Conservation (phyloP, 2,888 invertebrate genomes). For the Carterocephalus palaemon region DNA sequence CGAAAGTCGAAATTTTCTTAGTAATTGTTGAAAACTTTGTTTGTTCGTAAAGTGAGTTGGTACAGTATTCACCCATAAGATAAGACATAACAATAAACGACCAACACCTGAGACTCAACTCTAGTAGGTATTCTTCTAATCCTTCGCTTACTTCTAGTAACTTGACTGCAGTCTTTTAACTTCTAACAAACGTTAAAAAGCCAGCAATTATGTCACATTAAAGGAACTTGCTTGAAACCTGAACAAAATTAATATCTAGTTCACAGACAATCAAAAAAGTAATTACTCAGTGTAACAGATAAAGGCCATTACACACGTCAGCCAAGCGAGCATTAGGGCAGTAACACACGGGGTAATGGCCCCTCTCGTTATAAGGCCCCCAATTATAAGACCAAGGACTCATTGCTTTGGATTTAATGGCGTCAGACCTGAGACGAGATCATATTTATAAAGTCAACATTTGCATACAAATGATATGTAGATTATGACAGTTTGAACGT, state of each 20-base stretch:
- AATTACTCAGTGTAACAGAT: slow-evolving; percentile 31
- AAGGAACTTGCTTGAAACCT: slow-evolving; percentile 1
- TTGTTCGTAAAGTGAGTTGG: too few species aligned
- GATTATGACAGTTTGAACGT: slow-evolving; percentile 22
- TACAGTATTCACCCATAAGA: too few species aligned
- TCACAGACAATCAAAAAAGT: slow-evolving; percentile 22
- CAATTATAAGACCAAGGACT: slow-evolving; percentile 56
- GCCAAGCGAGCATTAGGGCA: slow-evolving; percentile 48
- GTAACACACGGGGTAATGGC: slow-evolving; percentile 53
- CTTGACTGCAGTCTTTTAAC: too few species aligned
- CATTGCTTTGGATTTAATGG: slow-evolving; percentile 36
- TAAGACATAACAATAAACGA: too few species aligned
- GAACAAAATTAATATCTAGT: slow-evolving; percentile 12
- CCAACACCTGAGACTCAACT: too few species aligned
- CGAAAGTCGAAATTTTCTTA: too few species aligned
- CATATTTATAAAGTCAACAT: slow-evolving; percentile 40
- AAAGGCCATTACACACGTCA: slow-evolving; percentile 51
- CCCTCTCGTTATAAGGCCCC: slow-evolving; percentile 50
- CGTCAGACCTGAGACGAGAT: slow-evolving; percentile 35
- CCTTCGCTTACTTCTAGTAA: too few species aligned
- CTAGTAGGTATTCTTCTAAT: too few species aligned
- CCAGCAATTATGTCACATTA: slow-evolving; percentile 8
- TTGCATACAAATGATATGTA: slow-evolving; percentile 37
- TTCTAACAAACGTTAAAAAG: slow-evolving; percentile 1
- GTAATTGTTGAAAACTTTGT: too few species aligned